A percentile compares a stretch with the other conserved stretches of the same genome.
Conservation (phyloP, 2,888 invertebrate species). For the Lutraria lutraria region DNA sequence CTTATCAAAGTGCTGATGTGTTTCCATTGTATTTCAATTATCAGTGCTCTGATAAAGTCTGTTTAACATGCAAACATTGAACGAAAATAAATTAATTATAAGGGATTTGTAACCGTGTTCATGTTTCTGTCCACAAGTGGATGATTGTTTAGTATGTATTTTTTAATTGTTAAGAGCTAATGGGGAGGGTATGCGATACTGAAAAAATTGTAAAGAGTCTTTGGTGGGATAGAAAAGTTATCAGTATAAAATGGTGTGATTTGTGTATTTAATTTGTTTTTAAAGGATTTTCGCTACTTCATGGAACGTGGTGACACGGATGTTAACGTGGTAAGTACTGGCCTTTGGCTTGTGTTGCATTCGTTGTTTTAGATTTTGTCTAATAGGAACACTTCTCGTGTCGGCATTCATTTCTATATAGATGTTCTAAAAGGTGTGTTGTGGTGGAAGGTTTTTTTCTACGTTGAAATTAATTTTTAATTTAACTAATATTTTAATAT, state of each 20-base stretch:
- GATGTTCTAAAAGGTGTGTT: too few species aligned
- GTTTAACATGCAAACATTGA: conserved; percentile 19
- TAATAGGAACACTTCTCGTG: conserved; percentile 1
- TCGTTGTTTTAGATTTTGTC: background rate
- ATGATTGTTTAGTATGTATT: background rate
- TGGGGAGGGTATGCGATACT: background rate
- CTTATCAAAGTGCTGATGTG: background rate
- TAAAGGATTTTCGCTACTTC: conserved; percentile 56
- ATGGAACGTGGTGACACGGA: conserved; percentile 22
- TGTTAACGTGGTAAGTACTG: conserved; percentile 49
- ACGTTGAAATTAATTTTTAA: too few species aligned
- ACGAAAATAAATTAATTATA: background rate
- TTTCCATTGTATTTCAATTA: conserved; percentile 7
- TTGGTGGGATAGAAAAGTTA: background rate
- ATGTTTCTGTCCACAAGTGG: background rate
- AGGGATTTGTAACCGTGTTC: background rate
- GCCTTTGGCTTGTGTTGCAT: background rate
- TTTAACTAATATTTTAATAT: too few species aligned
- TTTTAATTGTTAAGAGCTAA: background rate
- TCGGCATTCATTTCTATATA: background rate
- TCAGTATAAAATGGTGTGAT: background rate
- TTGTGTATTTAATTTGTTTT: conserved; percentile 11
- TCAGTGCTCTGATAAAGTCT: background rate
- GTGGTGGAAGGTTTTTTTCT: too few species aligned
- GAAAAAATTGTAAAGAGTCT: background rate